Percentiles rank a stretch among this genome's conserved stretches.
phyloP scores from a whole-genome alignment of 2,888 invertebrate genomes.

The Platycheirus rosarum region DNA sequence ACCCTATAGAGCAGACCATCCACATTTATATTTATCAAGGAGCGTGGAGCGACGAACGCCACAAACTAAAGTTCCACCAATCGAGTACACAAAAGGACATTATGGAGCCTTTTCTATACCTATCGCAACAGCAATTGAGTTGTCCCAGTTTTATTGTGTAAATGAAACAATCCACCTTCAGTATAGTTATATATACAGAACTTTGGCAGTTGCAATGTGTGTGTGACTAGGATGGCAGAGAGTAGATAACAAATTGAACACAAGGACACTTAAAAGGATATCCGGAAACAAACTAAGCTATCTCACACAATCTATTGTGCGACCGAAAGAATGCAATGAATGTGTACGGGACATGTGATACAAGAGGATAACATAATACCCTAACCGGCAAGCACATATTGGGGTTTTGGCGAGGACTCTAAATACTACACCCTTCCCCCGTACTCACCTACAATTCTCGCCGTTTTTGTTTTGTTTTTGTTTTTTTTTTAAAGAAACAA shows the following conservation, averaged over 20 bases:
- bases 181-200: slow-evolving; percentile 11
- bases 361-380: slow-evolving; percentile 52
- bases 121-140: slow-evolving; percentile 40
- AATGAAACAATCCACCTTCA: slow-evolving; percentile 57
- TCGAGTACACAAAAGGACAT: slow-evolving; percentile 61
- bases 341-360: slow-evolving; percentile 37
- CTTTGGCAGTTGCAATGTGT: slow-evolving; percentile 33
- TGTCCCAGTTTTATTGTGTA: slow-evolving; percentile 60
- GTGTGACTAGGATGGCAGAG: slow-evolving; percentile 15
- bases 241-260: slow-evolving; percentile 61
- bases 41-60: no score
- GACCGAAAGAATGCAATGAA: slow-evolving; percentile 53
- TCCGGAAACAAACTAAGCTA: slow-evolving; percentile 65
- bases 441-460: slow-evolving; percentile 31
- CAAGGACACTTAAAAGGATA: slow-evolving; percentile 65
- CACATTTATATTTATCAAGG: neutral
- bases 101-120: slow-evolving; percentile 25
- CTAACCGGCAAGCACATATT: slow-evolving; percentile 9
- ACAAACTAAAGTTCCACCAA: slow-evolving; percentile 36
- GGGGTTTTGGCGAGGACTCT: slow-evolving; percentile 38
- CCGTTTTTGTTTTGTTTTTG: slow-evolving; percentile 22
- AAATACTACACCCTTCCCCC: neutral
- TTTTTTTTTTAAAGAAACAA: no score
- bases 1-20: slow-evolving; percentile 5
- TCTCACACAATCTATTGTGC: slow-evolving; percentile 39